Percentiles rank a stretch among this genome's conserved stretches.
Evolutionary conservation across 2,113 vertebrate species (phyloP).

Genomic region (Anarrhichthys ocellatus): DNA sequence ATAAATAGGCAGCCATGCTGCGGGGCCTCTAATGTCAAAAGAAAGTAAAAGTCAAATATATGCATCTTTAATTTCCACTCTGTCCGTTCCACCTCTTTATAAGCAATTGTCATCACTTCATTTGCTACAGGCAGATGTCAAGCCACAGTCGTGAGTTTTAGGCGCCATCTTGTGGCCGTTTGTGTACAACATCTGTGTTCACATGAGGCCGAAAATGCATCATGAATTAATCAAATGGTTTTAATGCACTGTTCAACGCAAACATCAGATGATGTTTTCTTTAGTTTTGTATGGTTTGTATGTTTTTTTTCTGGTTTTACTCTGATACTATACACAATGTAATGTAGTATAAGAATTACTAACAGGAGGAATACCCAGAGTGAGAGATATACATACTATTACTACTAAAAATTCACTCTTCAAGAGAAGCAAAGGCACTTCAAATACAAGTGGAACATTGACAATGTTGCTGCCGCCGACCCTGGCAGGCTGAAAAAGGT

Average conservation of each 20-base stretch:
- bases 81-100: conserved; percentile 8
- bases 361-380: background rate
- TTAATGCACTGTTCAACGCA: background rate
- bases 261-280: background rate
- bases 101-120: conserved; percentile 25
- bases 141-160: conserved; percentile 47
- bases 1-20: conserved; percentile 6
- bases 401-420: background rate
- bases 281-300: background rate
- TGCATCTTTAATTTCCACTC: conserved; percentile 37
- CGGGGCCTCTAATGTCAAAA: conserved; percentile 15
- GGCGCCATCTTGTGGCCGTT: conserved; percentile 76
- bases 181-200: background rate
- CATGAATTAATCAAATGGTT: conserved; percentile 11
- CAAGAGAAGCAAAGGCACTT: background rate
- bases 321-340: background rate
- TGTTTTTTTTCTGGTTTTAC: background rate
- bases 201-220: background rate
- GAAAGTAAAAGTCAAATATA: background rate
- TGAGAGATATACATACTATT: conserved; percentile 1
- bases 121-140: conserved; percentile 23
- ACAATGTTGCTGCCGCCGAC: background rate
- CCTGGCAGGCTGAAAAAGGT: background rate
- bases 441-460: background rate
- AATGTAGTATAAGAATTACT: background rate